Percentiles rank a stretch among this genome's conserved stretches.
Evolutionary conservation across 2,888 invertebrate genomes (phyloP).

Genomic region (Andrena praecox): DNA sequence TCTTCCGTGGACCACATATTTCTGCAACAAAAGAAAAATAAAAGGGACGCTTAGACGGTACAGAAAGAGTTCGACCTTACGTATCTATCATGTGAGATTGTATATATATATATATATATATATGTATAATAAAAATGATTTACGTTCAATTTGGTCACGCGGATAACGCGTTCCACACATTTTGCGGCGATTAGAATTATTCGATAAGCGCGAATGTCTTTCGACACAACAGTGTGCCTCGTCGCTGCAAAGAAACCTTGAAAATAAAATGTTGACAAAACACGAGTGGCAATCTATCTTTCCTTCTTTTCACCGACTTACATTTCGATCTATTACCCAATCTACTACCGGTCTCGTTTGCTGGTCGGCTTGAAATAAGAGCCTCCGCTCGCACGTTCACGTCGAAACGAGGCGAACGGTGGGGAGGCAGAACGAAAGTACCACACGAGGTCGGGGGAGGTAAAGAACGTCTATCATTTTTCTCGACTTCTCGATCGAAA

Average conservation of each 20-base stretch:
- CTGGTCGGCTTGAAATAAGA: slow-evolving; percentile 3
- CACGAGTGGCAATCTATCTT: slow-evolving; percentile 3
- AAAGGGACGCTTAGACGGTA: slow-evolving; percentile 51
- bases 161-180: slow-evolving; percentile 21
- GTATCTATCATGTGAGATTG: slow-evolving; percentile 16
- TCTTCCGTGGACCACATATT: slow-evolving; percentile 52
- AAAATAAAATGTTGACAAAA: slow-evolving; percentile 23
- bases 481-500: background rate
- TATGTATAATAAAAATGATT: slow-evolving; percentile 23
- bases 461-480: background rate
- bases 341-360: background rate
- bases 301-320: slow-evolving; percentile 1
- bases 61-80: slow-evolving; percentile 16
- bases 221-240: slow-evolving; percentile 15
- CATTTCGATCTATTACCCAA: slow-evolving; percentile 2
- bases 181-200: slow-evolving; percentile 14
- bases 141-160: slow-evolving; percentile 24
- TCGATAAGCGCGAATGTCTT: slow-evolving; percentile 24
- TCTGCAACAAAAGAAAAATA: slow-evolving; percentile 70
- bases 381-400: background rate
- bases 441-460: background rate
- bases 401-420: background rate
- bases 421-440: background rate
- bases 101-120: background rate
- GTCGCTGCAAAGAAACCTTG: slow-evolving; percentile 43